phyloP scores from a whole-genome alignment of 2,797 vertebrate genomes.

The Bradypodion pumilum region DNA sequence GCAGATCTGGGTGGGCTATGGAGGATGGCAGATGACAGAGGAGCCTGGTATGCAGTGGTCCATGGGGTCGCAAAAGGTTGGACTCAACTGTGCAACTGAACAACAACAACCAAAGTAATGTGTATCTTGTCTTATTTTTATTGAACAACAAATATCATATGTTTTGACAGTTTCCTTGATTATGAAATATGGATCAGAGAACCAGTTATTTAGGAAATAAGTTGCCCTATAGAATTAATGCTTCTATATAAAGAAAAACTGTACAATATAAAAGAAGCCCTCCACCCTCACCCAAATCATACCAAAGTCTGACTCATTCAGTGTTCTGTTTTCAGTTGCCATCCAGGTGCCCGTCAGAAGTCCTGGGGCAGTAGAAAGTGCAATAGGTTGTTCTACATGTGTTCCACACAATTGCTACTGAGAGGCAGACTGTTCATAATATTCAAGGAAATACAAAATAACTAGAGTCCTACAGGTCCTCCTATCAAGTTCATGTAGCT shows the following conservation, averaged over 20 bases:
- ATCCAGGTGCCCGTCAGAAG: too few species aligned
- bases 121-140: constrained; percentile 9
- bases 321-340: background rate
- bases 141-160: constrained; percentile 3
- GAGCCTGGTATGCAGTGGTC: too few species aligned
- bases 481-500: too few species aligned
- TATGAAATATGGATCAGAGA: constrained; percentile 45
- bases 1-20: too few species aligned
- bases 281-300: background rate
- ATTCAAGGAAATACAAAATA: background rate
- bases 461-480: too few species aligned
- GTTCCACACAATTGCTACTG: background rate
- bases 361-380: too few species aligned
- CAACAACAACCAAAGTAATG: too few species aligned
- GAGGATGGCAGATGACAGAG: too few species aligned
- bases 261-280: background rate
- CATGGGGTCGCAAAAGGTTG: too few species aligned
- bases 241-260: background rate
- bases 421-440: background rate
- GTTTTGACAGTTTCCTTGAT: constrained; percentile 46
- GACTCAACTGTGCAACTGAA: too few species aligned
- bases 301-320: background rate
- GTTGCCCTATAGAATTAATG: too few species aligned
- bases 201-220: too few species aligned
- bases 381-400: background rate